A percentile compares a stretch with the other conserved stretches of the same genome.
These are phyloP conservation scores for Trissolcus japonicus DNA, from an alignment of 2,888 invertebrate species.

Conservation along the genomic window DNA sequence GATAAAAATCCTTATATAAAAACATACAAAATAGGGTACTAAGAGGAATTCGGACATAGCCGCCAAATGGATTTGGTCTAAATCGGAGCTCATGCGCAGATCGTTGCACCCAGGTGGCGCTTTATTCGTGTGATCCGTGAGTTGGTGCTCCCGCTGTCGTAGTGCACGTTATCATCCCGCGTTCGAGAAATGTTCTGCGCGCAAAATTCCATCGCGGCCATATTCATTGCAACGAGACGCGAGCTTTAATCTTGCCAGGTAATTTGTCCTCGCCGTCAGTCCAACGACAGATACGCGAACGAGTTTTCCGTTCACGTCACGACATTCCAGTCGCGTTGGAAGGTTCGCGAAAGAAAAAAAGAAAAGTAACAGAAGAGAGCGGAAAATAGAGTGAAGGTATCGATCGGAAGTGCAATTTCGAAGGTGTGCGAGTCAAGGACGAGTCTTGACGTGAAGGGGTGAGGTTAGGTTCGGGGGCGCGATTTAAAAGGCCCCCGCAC, in stretches of 20 bases:
- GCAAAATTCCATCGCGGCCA: slow-evolving; percentile 69
- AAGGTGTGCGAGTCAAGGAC: not conserved
- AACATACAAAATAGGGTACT: too few species aligned
- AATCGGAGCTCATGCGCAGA: too few species aligned
- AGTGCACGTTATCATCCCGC: slow-evolving; percentile 44
- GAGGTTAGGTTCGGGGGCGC: slow-evolving; percentile 6
- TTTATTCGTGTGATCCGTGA: too few species aligned
- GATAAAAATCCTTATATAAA: too few species aligned
- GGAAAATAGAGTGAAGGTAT: slow-evolving; percentile 3
- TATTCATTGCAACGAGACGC: slow-evolving; percentile 69
- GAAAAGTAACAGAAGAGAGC: slow-evolving; percentile 8
- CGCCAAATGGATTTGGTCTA: too few species aligned
- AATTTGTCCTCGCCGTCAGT: not conserved
- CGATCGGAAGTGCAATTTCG: slow-evolving; percentile 15
- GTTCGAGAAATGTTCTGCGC: slow-evolving; percentile 67
- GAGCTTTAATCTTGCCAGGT: slow-evolving; percentile 28
- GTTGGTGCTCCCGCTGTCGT: slow-evolving; percentile 10
- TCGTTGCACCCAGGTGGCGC: too few species aligned
- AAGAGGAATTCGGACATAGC: too few species aligned
- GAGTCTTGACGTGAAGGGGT: slow-evolving; percentile 11
- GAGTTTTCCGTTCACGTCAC: slow-evolving; percentile 28
- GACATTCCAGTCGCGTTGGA: not conserved
- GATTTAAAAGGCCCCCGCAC: slow-evolving; percentile 14
- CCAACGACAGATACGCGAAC: not conserved
- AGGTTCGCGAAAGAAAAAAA: slow-evolving; percentile 22